These are phyloP conservation scores for Triplophysa yarkandensis DNA, from an alignment of 2,797 vertebrate genomes.

Conservation along the genomic window DNA sequence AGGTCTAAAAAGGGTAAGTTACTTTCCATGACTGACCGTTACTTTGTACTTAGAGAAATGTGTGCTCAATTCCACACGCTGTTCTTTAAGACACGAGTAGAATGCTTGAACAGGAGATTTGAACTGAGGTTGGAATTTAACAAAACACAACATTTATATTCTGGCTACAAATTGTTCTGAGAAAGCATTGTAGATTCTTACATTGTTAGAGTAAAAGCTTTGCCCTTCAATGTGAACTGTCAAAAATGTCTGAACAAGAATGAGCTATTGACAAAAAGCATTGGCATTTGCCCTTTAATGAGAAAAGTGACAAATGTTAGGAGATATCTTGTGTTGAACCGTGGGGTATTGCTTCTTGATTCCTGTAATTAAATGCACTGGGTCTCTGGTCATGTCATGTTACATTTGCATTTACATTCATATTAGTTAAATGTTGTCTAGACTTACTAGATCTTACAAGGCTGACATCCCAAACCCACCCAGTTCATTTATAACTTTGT, in stretches of 20 bases:
- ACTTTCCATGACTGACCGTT: too few species aligned
- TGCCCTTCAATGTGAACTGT: constrained; percentile 32
- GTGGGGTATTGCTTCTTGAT: background rate
- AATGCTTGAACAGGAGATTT: background rate
- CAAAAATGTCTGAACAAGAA: constrained; percentile 25
- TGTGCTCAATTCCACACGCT: too few species aligned
- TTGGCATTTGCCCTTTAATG: constrained; percentile 31
- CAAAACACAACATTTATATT: constrained; percentile 32
- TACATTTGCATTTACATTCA: too few species aligned
- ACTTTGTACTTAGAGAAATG: too few species aligned
- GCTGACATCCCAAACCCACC: constrained; percentile 6
- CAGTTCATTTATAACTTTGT: constrained; percentile 3
- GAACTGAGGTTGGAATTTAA: constrained; percentile 25
- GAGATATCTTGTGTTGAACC: background rate
- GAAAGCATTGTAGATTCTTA: constrained; percentile 25
- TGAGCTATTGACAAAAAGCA: constrained; percentile 12
- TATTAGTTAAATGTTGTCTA: background rate
- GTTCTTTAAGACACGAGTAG: too few species aligned
- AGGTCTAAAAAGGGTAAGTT: too few species aligned
- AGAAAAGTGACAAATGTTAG: constrained; percentile 7
- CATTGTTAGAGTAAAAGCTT: constrained; percentile 3
- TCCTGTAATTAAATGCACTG: constrained; percentile 5
- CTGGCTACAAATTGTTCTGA: constrained; percentile 17
- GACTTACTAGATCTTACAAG: background rate
- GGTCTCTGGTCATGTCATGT: constrained; percentile 2